Evolutionary conservation across 2,797 vertebrate species (phyloP), one percentile per base, ranked within the genome.

Genomic region (Protosalanx chinensis): DNA sequence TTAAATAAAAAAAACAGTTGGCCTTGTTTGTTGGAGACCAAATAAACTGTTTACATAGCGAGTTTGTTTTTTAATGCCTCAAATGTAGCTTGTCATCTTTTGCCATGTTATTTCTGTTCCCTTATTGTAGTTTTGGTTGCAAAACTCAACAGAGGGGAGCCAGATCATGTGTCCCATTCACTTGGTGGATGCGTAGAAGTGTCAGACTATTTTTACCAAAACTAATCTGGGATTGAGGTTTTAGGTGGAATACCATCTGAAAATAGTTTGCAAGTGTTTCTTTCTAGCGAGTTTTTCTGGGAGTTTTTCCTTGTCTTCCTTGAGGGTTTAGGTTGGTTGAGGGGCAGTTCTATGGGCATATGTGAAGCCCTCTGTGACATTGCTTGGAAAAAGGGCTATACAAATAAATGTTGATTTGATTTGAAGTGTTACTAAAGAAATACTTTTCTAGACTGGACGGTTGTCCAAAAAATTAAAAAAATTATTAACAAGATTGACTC

Each of bases 181-280:
- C 87, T 76, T 85, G 85, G 80, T 87, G 79, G 3, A 30, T 64
- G 64, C 57, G 64, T 75, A 85, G 72, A 77, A 74, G 76, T 78
- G 70, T 72, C 67, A 60, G 66, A 72, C 76, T 76, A 82, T 73
- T 85, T 89, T 86, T 87, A 16, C 62, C 60, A 80, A 88, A 87
- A 92, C 90, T 92, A 91, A 89, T 88, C 78, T 70, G 79, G 89
- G 90, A 90, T 91, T 92, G 82, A 73, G 85, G 85, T 81, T 90
- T 91, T 85, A 90, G 66, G 66, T 82, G 76, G 88, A 86, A 68
- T 23, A 33, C 72, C 0, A 67, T 72, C 83, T 63, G 76, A 67
- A 82, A 89, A 89, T 90, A 90, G 79, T 41, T 27, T 37, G 64
- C 10, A 29, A 13, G 41, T 74, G n/a, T n/a, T n/a, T n/a, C n/a